Percentiles rank a stretch among this genome's conserved stretches.
Evolutionary conservation across 2,113 vertebrate genomes (phyloP).

Genomic region (Saccopteryx leptura): DNA sequence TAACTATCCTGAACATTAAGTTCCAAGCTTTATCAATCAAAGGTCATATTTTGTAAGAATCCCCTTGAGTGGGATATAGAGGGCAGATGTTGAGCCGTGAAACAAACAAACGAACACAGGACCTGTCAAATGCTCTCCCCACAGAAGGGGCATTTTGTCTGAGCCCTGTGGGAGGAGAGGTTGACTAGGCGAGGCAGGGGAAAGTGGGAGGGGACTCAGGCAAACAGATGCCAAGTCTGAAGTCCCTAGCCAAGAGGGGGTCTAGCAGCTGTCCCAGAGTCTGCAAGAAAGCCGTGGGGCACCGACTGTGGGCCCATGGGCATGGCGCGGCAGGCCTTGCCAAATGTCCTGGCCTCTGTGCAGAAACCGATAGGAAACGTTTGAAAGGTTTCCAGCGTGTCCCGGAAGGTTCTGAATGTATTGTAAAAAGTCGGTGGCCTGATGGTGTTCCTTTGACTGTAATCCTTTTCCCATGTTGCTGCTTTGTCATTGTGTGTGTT

Average conservation of each 20-base stretch:
- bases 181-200: neutral
- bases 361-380: too few relatives aligned
- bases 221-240: neutral
- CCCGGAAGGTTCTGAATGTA: neutral
- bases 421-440: neutral
- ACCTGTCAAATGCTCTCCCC: neutral
- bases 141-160: neutral
- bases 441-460: neutral
- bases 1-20: neutral
- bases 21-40: neutral
- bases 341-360: too few relatives aligned
- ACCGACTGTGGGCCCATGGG: too few relatives aligned
- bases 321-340: too few relatives aligned
- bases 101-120: neutral
- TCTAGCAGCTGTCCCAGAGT: neutral
- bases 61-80: neutral
- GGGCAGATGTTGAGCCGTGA: neutral
- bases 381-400: neutral
- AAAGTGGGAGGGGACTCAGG: neutral
- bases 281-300: neutral
- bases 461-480: neutral
- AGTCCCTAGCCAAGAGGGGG: neutral
- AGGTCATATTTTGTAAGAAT: neutral
- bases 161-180: neutral
- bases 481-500: neutral